Percentiles rank a stretch among this genome's conserved stretches.
phyloP scores from a whole-genome alignment of 2,888 invertebrate genomes.

The Metallyticus violacea region DNA sequence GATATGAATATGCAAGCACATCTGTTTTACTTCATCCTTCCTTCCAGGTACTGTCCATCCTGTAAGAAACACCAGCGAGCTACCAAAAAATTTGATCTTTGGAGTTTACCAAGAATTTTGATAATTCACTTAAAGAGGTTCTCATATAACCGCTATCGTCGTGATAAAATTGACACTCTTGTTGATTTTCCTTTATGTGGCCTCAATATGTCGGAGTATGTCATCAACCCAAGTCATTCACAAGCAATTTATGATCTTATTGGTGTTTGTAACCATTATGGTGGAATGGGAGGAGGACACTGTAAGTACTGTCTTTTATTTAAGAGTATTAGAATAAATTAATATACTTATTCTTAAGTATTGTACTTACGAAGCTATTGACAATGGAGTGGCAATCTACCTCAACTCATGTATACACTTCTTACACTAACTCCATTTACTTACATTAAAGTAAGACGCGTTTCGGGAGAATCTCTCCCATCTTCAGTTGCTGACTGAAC shows the following conservation, averaged over 20 bases:
- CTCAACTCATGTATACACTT: too few species aligned
- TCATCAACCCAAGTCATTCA: slow-evolving; percentile 46
- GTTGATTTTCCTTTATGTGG: slow-evolving; percentile 46
- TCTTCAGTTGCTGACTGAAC: too few species aligned
- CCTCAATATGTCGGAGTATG: slow-evolving; percentile 48
- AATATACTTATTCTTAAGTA: too few species aligned
- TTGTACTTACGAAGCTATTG: too few species aligned
- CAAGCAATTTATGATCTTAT: slow-evolving; percentile 50
- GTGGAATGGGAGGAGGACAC: slow-evolving; percentile 49
- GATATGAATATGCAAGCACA: too few species aligned
- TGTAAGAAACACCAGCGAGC: slow-evolving; percentile 57
- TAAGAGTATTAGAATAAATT: too few species aligned
- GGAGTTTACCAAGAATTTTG: slow-evolving; percentile 55
- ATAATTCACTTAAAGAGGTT: slow-evolving; percentile 59
- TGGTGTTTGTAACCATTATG: slow-evolving; percentile 55
- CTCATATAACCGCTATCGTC: slow-evolving; percentile 53
- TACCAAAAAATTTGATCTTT: slow-evolving; percentile 59
- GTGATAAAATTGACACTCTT: slow-evolving; percentile 56
- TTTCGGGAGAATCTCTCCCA: too few species aligned
- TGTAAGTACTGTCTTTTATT: slow-evolving; percentile 30
- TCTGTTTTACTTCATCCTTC: not conserved
- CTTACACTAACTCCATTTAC: too few species aligned
- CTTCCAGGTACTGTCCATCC: slow-evolving; percentile 50
- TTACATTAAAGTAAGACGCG: too few species aligned
- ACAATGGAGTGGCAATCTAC: too few species aligned